Conservation (phyloP, 2,113 vertebrate species). For the Odobenus rosmarus region DNA sequence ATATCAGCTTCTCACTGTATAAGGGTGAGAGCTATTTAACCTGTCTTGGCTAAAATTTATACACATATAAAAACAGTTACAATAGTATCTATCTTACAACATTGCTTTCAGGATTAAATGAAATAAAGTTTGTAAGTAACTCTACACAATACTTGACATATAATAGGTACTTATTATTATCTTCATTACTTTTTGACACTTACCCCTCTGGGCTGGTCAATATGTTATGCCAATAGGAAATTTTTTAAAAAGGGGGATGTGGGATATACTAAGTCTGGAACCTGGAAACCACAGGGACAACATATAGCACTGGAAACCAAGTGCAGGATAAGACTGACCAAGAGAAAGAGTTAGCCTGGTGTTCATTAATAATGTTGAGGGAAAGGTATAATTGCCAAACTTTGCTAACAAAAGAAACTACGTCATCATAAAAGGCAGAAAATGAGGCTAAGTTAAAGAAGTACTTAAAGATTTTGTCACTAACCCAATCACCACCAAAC, state of each 20-base stretch:
- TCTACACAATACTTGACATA: conserved; percentile 14
- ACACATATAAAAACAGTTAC: background rate
- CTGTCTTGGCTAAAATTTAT: background rate
- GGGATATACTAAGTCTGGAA: conserved; percentile 60
- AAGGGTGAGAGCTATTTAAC: background rate
- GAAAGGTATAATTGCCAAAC: background rate
- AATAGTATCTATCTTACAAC: background rate
- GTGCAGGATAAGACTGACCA: conserved; percentile 51
- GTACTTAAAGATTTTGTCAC: background rate
- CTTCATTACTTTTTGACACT: conserved; percentile 3
- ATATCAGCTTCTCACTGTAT: background rate
- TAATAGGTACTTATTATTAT: background rate
- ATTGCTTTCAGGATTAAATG: conserved; percentile 17
- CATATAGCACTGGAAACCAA: conserved; percentile 52
- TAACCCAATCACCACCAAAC: background rate
- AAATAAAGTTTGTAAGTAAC: conserved; percentile 41
- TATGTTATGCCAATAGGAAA: background rate
- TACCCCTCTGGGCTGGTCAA: background rate
- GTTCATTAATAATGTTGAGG: background rate
- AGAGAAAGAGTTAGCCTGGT: background rate
- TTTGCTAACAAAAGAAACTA: background rate
- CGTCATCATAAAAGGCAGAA: background rate
- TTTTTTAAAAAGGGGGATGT: background rate
- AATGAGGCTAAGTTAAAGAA: conserved; percentile 21
- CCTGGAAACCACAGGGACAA: conserved; percentile 57